Base-by-base conservation (phyloP, 2,888 invertebrate genomes). In the Drosophila monieri region DNA sequence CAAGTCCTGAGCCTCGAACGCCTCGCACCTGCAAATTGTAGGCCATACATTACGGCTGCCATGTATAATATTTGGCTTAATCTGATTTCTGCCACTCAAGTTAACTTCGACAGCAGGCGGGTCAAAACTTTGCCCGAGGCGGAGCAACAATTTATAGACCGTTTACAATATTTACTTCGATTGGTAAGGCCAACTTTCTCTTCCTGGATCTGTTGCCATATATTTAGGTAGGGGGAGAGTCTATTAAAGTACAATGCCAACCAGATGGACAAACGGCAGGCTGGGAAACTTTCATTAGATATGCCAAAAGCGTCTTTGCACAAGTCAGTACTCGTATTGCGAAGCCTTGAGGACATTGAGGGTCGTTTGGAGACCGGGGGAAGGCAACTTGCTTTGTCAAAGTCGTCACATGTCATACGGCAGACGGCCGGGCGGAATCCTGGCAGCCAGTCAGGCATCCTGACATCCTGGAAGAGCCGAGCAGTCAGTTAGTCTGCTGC, bases 51-150 rank as follows among this genome's bases (percentile, higher is more conserved):
- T 59, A 47, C 37, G 53, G 25, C 51, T 74, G 76, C 59, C 68
- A 76, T 84, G 74, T 80, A 76, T 74, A 70, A 79, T 77, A 79
- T 80, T 79, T 73, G 67, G 73, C 74, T 65, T 85, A 85, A 85
- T 83, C 84, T 83, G 85, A 85, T 85, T 83, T 84, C 67, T 78
- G 70, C 62, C 79, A 78, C 80, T 85, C 84, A 83, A 85, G 58
- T 80, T 73, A 78, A 76, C 79, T 76, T 68, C 60, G 64, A 71
- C 74, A 30, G 54, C 65, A 55, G 64, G 68, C 70, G 55, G 58
- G 43, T 64, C 49, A 35, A 80, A 84, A 85, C 71, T 85, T 84
- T 51, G 77, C 83, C 83, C 73, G 23, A 1, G 71, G 75, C 72
- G 57, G 74, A 65, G 56, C 74, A 79, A 76, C 80, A 85, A 79